phyloP scores from a whole-genome alignment of 2,797 vertebrate species.

The Brotula barbata region DNA sequence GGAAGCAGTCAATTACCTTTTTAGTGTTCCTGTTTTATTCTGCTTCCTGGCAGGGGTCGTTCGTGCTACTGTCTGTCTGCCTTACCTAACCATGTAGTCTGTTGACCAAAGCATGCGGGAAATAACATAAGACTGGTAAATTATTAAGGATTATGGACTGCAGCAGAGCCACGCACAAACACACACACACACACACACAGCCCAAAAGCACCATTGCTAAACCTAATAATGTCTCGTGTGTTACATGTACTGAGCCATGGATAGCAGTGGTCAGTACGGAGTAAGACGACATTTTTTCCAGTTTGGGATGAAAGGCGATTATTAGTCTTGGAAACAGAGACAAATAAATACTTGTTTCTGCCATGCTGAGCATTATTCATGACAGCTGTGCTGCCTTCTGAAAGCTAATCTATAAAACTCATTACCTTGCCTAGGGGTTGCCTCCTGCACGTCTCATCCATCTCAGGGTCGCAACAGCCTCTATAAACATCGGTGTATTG shows the following conservation, averaged over 20 bases:
- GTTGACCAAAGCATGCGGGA: too few species aligned
- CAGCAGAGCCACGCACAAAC: slow-evolving; percentile 4
- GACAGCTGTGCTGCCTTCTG: slow-evolving; percentile 19
- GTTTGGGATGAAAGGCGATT: too few species aligned
- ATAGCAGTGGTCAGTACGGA: slow-evolving; percentile 3
- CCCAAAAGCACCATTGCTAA: neutral
- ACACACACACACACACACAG: neutral
- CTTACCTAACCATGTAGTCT: too few species aligned
- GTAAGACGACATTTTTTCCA: slow-evolving; percentile 14
- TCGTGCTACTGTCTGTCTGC: too few species aligned
- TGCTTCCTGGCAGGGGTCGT: slow-evolving; percentile 6
- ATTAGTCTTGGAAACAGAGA: slow-evolving; percentile 18
- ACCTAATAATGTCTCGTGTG: too few species aligned
- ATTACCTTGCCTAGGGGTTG: slow-evolving; percentile 45
- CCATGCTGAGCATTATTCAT: slow-evolving; percentile 48
- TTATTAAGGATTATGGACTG: slow-evolving; percentile 43
- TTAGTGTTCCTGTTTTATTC: slow-evolving; percentile 8
- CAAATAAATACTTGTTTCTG: slow-evolving; percentile 27
- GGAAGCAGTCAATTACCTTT: slow-evolving; percentile 22
- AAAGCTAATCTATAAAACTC: slow-evolving; percentile 69
- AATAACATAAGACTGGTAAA: slow-evolving; percentile 41
- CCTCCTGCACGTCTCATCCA: slow-evolving; percentile 28
- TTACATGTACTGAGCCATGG: too few species aligned
- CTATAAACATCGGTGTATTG: neutral
- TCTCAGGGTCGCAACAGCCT: slow-evolving; percentile 3